Percentiles rank a stretch among this genome's conserved stretches.
Conservation (phyloP, 37 sponge, comb jelly and placozoan species). For the Agelas oroides region DNA sequence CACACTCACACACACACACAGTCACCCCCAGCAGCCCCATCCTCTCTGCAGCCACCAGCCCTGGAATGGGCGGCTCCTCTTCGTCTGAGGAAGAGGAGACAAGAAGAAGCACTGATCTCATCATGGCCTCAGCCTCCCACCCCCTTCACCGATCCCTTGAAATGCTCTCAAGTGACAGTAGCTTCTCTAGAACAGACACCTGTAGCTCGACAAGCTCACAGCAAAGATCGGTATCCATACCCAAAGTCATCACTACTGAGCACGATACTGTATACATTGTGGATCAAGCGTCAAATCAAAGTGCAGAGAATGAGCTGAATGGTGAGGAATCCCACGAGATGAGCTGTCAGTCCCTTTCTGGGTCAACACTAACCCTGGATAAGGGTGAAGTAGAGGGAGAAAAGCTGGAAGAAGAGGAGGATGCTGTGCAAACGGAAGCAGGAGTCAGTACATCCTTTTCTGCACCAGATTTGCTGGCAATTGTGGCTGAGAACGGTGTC, state of each 20-base stretch:
- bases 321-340: no score
- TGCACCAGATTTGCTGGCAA: conserved; percentile 14
- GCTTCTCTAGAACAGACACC: conserved; percentile 1
- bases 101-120: not conserved
- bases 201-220: not conserved
- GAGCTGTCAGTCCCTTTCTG: no score
- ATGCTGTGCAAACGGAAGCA: no score
- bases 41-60: conserved; percentile 5
- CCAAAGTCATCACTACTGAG: conserved; percentile 42
- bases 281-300: no score
- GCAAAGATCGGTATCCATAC: not conserved
- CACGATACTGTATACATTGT: not conserved
- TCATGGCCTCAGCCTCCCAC: not conserved
- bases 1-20: no score
- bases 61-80: not conserved
- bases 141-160: no score
- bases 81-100: not conserved
- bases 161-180: not conserved
- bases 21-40: no score
- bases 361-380: no score
- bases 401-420: not conserved
- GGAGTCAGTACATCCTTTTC: not conserved
- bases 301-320: no score
- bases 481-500: no score
- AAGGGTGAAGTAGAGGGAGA: not conserved